Conservation (phyloP, 92 coral and sea anemone genomes). For the Isaurus tuberculatus region DNA sequence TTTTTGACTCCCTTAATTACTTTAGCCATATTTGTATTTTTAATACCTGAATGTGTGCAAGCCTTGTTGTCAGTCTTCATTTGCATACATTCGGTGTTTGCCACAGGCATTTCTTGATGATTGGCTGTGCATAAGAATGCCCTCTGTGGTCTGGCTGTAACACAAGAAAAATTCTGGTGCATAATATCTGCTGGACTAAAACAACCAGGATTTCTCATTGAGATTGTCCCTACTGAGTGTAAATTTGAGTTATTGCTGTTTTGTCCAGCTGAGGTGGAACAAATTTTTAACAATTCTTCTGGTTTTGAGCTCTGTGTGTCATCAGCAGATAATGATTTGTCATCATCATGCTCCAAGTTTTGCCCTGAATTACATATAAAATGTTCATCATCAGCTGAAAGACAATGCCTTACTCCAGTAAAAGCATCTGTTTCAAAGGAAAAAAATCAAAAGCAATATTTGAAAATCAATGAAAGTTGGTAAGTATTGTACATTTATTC, state of each 20-base stretch:
- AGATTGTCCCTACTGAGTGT: not conserved
- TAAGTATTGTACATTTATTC: not conserved
- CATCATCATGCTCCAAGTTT: not conserved
- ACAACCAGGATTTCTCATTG: not conserved
- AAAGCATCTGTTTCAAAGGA: not conserved
- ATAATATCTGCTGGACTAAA: not conserved
- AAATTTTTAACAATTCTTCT: not conserved
- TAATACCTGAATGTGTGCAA: conserved; percentile 15
- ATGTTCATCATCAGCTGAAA: not conserved
- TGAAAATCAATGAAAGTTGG: not conserved
- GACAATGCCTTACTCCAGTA: not conserved
- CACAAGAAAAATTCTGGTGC: not conserved
- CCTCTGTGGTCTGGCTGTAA: conserved; percentile 27
- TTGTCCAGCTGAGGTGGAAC: not conserved
- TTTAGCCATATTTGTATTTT: not conserved
- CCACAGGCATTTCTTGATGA: conserved; percentile 25
- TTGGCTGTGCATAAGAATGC: conserved; percentile 9
- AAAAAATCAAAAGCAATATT: not conserved
- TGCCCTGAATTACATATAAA: too few relatives aligned
- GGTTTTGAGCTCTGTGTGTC: not conserved
- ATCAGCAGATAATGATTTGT: not conserved
- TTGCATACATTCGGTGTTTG: not conserved
- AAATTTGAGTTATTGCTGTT: not conserved
- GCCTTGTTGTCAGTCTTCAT: not conserved
- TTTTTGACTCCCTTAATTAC: too few relatives aligned